These are phyloP conservation scores for Lutraria rhynchaena DNA, from an alignment of 1,140 invertebrate species.

Conservation along the genomic window DNA sequence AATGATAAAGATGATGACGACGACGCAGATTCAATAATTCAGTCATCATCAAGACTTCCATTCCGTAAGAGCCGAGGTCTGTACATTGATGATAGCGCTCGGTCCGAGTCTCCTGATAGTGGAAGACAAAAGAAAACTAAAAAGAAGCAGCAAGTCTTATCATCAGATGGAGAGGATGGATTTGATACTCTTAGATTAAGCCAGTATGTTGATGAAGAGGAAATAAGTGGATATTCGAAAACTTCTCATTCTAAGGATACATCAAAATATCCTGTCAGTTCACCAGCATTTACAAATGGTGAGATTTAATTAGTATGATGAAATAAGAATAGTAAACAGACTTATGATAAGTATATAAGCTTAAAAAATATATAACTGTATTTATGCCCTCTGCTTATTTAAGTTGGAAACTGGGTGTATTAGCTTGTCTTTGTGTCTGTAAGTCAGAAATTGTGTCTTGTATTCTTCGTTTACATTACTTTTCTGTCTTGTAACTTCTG, in stretches of 20 bases:
- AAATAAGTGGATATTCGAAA: neutral
- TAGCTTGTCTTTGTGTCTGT: too few species aligned
- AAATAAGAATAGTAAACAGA: too few species aligned
- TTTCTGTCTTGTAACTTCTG: too few species aligned
- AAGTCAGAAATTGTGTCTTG: too few species aligned
- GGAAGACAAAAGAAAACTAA: conserved; percentile 21
- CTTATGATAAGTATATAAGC: too few species aligned
- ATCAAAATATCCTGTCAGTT: too few species aligned
- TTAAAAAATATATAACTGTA: too few species aligned
- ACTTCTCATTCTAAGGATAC: neutral
- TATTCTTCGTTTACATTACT: too few species aligned
- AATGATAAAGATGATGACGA: conserved; percentile 18
- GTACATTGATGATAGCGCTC: conserved; percentile 2
- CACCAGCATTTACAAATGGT: too few species aligned
- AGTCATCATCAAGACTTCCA: conserved; percentile 8
- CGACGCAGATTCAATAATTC: conserved; percentile 5
- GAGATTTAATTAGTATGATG: too few species aligned
- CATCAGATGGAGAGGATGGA: conserved; percentile 49
- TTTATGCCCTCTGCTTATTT: too few species aligned
- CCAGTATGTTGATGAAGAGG: conserved; percentile 39
- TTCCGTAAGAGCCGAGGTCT: conserved; percentile 42
- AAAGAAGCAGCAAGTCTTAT: conserved; percentile 16
- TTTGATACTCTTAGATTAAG: conserved; percentile 55
- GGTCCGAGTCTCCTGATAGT: neutral
- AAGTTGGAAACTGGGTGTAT: too few species aligned